These are phyloP conservation scores for Apamea crenata DNA, from an alignment of 2,888 invertebrate species.

Conservation along the genomic window DNA sequence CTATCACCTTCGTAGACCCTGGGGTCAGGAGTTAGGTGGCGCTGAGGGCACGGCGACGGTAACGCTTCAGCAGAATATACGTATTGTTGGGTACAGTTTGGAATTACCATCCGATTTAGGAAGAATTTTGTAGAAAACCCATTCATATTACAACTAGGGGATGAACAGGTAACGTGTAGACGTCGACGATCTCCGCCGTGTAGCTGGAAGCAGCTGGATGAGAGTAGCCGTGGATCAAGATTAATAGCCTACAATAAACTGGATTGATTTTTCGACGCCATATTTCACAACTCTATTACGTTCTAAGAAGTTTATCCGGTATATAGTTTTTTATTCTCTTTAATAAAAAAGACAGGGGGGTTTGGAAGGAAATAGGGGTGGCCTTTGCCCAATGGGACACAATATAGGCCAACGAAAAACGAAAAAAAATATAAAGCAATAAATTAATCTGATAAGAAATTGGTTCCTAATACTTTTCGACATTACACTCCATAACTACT, in stretches of 20 bases:
- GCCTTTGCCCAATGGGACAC: not conserved
- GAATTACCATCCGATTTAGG: not conserved
- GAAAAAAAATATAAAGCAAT: not conserved
- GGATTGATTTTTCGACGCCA: too few relatives aligned
- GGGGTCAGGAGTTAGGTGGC: slow-evolving; percentile 39
- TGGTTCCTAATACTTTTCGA: not conserved
- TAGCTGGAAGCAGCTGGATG: not conserved
- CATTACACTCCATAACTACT: not conserved
- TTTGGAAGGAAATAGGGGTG: too few relatives aligned
- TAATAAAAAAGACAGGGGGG: too few relatives aligned
- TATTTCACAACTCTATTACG: too few relatives aligned
- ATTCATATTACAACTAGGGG: not conserved
- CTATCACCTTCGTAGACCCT: slow-evolving; percentile 44
- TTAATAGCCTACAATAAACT: not conserved
- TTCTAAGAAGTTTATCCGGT: too few relatives aligned
- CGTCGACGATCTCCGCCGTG: too few relatives aligned
- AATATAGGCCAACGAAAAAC: too few relatives aligned
- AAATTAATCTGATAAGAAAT: not conserved
- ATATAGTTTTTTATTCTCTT: too few relatives aligned
- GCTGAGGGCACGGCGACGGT: slow-evolving; percentile 45
- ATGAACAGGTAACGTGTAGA: not conserved
- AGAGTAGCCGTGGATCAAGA: too few relatives aligned
- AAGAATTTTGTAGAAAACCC: not conserved
- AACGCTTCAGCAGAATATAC: slow-evolving; percentile 49
- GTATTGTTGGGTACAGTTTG: slow-evolving; percentile 25